Base-by-base conservation (phyloP, 1,140 invertebrate genomes). In the Laodelphax striatellus region DNA sequence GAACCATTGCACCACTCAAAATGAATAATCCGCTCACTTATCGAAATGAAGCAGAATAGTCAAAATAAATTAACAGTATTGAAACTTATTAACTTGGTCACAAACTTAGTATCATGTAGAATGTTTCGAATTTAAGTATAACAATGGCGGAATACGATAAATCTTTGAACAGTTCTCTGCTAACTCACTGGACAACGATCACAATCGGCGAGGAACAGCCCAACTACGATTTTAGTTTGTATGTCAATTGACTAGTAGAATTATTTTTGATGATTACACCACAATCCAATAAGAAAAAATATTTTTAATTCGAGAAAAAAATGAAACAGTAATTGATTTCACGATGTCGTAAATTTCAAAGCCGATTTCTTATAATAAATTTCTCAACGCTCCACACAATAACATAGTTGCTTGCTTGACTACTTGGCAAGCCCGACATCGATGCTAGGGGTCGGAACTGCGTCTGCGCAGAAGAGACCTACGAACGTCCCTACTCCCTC, bases 131-230 rank as follows among this genome's bases (percentile, higher is more conserved):
- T 19, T 19, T 14, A 5, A 50, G 1, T 11, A 17, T 50, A 50
- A 50, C 46, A 50, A 50, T 50, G 46, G 46, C 46, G 46, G 46
- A 50, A 22, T 50, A 50, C 21, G 34, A 50, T 50, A 50, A 50
- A 50, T 50, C 16, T 50, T 50, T 22, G 21, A 50, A 50, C 6
- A 16, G 16, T 19, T 22, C 46, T 5, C 16, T 50, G 46, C 46
- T 50, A 19, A 22, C 46, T 50, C 16, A 50, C 46, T 50, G 46
- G 16, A 50, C 46, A 50, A 50, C 46, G 46, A 16, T 50, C 46
- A 50, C 46, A 50, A 50, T 38, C 46, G 46, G 46, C 46, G 21
- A 50, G 46, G 46, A 50, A 50, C 46, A 50, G 46, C 46, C 46
- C 46, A 50, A 50, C 46, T 50, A 50, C 46, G 46, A 50, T 50